phyloP scores from a whole-genome alignment of 1,140 invertebrate species.

The Cotesia chilonis region DNA sequence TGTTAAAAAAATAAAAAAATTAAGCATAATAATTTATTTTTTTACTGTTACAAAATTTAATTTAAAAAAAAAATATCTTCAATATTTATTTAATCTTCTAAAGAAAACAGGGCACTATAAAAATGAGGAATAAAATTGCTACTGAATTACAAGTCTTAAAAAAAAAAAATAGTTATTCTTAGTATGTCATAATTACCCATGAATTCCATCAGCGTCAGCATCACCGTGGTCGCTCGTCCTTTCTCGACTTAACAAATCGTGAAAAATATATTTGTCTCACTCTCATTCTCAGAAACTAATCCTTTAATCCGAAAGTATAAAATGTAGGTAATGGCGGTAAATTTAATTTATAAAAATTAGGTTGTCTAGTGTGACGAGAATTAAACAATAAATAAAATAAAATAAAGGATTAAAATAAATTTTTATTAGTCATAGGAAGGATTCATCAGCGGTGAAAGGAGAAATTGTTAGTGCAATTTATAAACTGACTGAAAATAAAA shows the following conservation, averaged over 20 bases:
- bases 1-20: too few relatives aligned
- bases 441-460: too few relatives aligned
- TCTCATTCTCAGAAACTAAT: neutral
- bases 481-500: too few relatives aligned
- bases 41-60: neutral
- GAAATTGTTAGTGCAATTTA: too few relatives aligned
- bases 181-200: neutral
- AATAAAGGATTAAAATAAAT: too few relatives aligned
- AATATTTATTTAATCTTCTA: neutral
- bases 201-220: neutral
- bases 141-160: conserved; percentile 4
- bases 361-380: too few relatives aligned
- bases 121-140: neutral
- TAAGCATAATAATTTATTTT: too few relatives aligned
- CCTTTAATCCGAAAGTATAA: conserved; percentile 1
- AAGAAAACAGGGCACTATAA: neutral
- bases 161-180: neutral
- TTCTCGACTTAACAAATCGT: conserved; percentile 3
- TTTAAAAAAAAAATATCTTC: neutral
- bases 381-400: too few relatives aligned
- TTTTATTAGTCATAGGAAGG: too few relatives aligned
- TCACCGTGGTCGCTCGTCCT: neutral
- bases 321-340: neutral
- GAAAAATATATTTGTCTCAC: neutral
- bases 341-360: too few relatives aligned